Base-by-base conservation (phyloP, 2,888 invertebrate genomes). In the Cheilosia scutellata region DNA sequence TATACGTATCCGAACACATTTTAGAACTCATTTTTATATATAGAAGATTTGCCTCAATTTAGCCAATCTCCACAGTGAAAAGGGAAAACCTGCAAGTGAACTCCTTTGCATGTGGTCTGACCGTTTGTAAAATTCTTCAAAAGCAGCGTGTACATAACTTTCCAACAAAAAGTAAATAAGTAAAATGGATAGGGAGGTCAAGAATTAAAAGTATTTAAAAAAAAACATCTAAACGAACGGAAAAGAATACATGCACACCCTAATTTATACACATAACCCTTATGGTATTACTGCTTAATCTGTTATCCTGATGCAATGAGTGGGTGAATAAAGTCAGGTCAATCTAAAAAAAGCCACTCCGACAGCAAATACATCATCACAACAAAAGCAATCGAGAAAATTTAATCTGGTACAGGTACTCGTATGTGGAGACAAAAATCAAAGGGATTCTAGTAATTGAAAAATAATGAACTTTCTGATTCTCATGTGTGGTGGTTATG, bases 141-240 rank as follows among this genome's bases (percentile, higher is more conserved):
- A 51, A 27, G 27, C 4, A 51, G 11, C 27, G 13, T 29, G 27
- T 27, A 51, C 51, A 51, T 2, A 27, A 25, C 27, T 51, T 13
- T 13, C 13, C 13, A 13, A 11, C 51, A 11, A 27, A 51, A 4
- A 25, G 13, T 20, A 27, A 51, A 13, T 5, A 51, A 51, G 9
- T 27, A 51, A 51, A 13, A 29, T 27, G 31, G 42, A 44, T 37
- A 33, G 27, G 37, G 60, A 77, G 68, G 68, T 60, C 60, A 77
- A 68, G 60, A 55, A 68, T 76, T 49, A 77, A 77, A 77, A 68
- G 42, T 68, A 42, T 42, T 53, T 76, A 60, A 51, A 66, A 58
- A 58, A 51, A 76, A 66, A 29, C 25, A 27, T 13, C 2, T 13
- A 27, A 27, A 51, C 25, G 11, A 16, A 16, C 47, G 47, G 5